phyloP scores from a whole-genome alignment of 2,888 invertebrate genomes.

The Salpingus planirostris region DNA sequence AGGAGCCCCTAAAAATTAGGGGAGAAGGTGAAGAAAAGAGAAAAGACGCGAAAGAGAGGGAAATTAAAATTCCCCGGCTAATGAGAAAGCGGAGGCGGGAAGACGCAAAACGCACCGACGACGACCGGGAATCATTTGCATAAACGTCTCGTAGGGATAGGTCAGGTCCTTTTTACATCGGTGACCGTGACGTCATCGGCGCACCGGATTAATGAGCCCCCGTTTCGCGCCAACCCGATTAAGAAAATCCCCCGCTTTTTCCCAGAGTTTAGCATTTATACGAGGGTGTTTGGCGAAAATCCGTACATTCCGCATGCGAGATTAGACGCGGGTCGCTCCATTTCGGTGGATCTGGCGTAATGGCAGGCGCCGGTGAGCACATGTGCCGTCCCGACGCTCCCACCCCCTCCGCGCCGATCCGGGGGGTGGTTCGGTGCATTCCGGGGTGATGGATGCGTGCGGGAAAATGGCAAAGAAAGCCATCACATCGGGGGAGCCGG shows the following conservation, averaged over 20 bases:
- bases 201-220: too few species aligned
- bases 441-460: slow-evolving; percentile 24
- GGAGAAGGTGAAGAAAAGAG: slow-evolving; percentile 30
- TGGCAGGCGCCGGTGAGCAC: slow-evolving; percentile 32
- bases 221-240: too few species aligned
- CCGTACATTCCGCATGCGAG: slow-evolving; percentile 23
- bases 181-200: too few species aligned
- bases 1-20: slow-evolving; percentile 29
- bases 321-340: slow-evolving; percentile 17
- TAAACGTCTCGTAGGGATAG: slow-evolving; percentile 23
- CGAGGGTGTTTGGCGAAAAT: too few species aligned
- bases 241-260: too few species aligned
- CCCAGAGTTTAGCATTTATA: too few species aligned
- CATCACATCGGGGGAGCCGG: slow-evolving; percentile 25
- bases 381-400: slow-evolving; percentile 21
- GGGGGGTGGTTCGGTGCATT: slow-evolving; percentile 5
- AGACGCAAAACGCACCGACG: slow-evolving; percentile 3
- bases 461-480: slow-evolving; percentile 40
- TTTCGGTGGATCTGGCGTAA: slow-evolving; percentile 27
- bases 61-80: slow-evolving; percentile 25
- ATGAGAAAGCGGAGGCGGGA: slow-evolving; percentile 21
- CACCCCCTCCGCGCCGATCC: slow-evolving; percentile 28
- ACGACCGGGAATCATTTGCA: slow-evolving; percentile 23
- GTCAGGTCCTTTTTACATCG: too few species aligned
- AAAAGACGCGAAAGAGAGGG: slow-evolving; percentile 24